These are phyloP conservation scores for Sylvia atricapilla DNA, from an alignment of 2,113 vertebrate genomes.

Conservation along the genomic window DNA sequence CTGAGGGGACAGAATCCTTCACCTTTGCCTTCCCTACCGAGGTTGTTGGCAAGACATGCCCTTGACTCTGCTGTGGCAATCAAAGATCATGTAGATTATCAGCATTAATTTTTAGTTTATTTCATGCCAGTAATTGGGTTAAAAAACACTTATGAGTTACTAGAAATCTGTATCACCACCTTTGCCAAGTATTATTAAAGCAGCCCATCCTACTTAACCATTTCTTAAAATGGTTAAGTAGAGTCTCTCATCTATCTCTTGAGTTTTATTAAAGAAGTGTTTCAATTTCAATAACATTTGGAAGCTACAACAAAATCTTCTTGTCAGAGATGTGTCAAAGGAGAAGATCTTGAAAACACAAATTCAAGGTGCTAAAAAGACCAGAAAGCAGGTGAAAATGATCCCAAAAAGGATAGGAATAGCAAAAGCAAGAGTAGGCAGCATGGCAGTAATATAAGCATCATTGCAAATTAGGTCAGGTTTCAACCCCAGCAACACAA, in stretches of 20 bases:
- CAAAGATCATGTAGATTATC: no score
- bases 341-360: neutral
- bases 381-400: neutral
- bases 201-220: neutral
- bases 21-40: accelerated
- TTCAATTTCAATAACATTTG: neutral
- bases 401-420: neutral
- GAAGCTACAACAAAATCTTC: neutral
- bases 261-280: neutral
- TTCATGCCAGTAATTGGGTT: neutral
- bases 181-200: neutral
- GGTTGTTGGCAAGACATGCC: accelerated
- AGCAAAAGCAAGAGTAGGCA: neutral
- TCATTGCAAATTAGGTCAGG: neutral
- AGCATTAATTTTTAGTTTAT: neutral
- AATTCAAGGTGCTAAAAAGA: neutral
- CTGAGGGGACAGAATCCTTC: neutral
- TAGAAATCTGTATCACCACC: accelerated
- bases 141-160: neutral
- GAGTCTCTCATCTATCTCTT: neutral
- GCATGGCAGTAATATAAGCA: neutral
- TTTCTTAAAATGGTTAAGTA: neutral
- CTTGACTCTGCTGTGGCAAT: no score
- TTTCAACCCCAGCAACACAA: neutral
- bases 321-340: neutral